Base-by-base conservation (phyloP, 2,113 vertebrate species). In the Mystacornis crossleyi region DNA sequence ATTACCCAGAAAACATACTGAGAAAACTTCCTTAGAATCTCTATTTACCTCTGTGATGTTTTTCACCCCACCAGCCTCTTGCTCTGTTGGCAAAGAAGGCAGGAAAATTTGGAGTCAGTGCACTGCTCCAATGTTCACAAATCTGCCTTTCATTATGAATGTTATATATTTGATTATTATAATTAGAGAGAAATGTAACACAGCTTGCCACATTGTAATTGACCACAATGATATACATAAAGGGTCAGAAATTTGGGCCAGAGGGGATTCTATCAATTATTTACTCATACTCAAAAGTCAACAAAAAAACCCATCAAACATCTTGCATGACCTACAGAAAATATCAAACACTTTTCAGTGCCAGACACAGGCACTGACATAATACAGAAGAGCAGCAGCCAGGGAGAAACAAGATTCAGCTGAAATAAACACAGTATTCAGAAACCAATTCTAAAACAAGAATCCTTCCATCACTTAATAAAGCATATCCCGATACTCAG, bases 281-380 rank as follows among this genome's bases (percentile, higher is more conserved):
- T 89, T 96, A 91, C 75, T 90, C 69, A 78, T 53, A 81, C 31
- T 84, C 57, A 79, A 89, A 92, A 94, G 69, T 86, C 90, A 95
- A 94, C 92, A 82, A 73, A 81, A 64, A 78, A 77, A 4, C 33
- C 21, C 17, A 93, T 95, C 92, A 94, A 96, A 95, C 77, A 84
- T 93, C 65, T 86, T 93, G 69, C 72, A 92, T 81, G 95, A 94
- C 86, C 95, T 94, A 91, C 82, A 86, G 82, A 91, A 97, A 92
- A 94, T 90, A 96, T 95, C 92, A 96, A 96, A 96, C 86, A 84
- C 65, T 94, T 74, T 24, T 25, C 82, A 81, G 80, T 65, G 83
- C 89, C 95, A 90, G 92, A 96, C 91, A 93, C 83, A 96, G 86
- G 77, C 69, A 85, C 72, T 94, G 86, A 95, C 80, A 67, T 95